A percentile compares a stretch with the other conserved stretches of the same genome.
Conservation (phyloP, 2,797 vertebrate species). For the Phrynocephalus forsythii region DNA sequence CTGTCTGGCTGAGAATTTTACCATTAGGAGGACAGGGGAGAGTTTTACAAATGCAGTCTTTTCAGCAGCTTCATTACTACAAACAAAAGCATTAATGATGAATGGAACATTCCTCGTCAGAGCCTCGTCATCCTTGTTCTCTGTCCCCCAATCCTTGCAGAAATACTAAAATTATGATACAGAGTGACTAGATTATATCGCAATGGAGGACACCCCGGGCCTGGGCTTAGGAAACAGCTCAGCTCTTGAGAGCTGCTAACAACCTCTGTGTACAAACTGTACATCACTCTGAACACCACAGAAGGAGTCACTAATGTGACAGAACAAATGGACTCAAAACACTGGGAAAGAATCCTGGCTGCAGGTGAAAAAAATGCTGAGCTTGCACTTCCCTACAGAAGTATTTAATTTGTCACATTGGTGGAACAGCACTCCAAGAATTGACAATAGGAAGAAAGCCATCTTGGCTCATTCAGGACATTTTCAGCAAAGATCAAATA, state of each 20-base stretch:
- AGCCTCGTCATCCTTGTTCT: not conserved
- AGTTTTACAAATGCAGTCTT: not conserved
- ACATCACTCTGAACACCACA: not conserved
- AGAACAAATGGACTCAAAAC: not conserved
- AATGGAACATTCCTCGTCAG: not conserved
- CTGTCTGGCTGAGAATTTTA: not conserved
- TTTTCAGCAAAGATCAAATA: too few relatives aligned
- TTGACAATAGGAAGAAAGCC: not conserved
- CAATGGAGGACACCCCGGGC: too few relatives aligned
- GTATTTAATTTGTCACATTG: not conserved
- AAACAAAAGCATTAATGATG: not conserved
- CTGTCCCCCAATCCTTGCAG: too few relatives aligned
- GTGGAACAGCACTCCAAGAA: not conserved
- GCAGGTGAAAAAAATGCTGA: not conserved
- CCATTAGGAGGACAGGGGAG: not conserved
- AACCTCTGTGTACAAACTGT: not conserved
- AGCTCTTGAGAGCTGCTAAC: not conserved
- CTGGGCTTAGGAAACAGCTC: too few relatives aligned
- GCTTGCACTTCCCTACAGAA: not conserved
- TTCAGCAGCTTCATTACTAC: not conserved
- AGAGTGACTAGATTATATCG: too few relatives aligned
- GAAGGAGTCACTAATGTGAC: not conserved
- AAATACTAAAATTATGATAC: not conserved
- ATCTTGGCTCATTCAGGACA: not conserved
- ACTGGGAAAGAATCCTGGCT: not conserved